A percentile compares a stretch with the other conserved stretches of the same genome.
Evolutionary conservation across 2,888 invertebrate species (phyloP).

Genomic region (Drosophila paracracens): DNA sequence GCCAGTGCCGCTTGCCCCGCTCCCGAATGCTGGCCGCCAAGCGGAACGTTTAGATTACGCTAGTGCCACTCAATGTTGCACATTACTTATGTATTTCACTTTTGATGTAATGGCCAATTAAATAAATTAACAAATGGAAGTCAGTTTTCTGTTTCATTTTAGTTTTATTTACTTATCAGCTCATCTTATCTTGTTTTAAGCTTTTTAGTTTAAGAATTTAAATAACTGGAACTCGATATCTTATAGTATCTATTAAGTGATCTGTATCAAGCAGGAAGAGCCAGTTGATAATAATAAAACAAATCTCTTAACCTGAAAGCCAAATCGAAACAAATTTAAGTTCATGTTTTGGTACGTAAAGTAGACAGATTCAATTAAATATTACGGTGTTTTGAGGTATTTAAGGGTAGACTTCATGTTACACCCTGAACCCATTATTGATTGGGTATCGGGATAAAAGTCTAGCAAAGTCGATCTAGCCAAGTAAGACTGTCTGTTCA

Average conservation of each 20-base stretch:
- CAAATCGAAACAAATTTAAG: too few relatives aligned
- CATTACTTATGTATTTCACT: neutral
- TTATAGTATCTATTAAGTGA: neutral
- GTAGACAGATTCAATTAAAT: neutral
- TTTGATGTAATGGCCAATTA: constrained; percentile 4
- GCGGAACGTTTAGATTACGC: constrained; percentile 56
- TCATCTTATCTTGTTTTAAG: neutral
- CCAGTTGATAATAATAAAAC: neutral
- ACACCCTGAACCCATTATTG: too few relatives aligned
- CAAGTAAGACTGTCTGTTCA: neutral
- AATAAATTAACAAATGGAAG: constrained; percentile 1
- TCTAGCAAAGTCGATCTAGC: neutral
- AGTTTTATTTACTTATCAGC: neutral
- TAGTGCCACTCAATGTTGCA: neutral
- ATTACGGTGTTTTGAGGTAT: too few relatives aligned
- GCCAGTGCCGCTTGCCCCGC: constrained; percentile 83
- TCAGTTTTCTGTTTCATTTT: neutral
- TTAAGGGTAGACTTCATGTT: neutral
- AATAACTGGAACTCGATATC: neutral
- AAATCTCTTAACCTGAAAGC: neutral
- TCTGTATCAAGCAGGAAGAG: neutral
- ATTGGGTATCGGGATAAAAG: neutral
- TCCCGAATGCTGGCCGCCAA: constrained; percentile 83
- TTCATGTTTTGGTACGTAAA: neutral
- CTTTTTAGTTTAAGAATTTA: neutral